Percentiles rank a stretch among this genome's conserved stretches.
These are phyloP conservation scores for Heteractis magnifica DNA, from an alignment of 92 coral and sea anemone species.

Conservation along the genomic window DNA sequence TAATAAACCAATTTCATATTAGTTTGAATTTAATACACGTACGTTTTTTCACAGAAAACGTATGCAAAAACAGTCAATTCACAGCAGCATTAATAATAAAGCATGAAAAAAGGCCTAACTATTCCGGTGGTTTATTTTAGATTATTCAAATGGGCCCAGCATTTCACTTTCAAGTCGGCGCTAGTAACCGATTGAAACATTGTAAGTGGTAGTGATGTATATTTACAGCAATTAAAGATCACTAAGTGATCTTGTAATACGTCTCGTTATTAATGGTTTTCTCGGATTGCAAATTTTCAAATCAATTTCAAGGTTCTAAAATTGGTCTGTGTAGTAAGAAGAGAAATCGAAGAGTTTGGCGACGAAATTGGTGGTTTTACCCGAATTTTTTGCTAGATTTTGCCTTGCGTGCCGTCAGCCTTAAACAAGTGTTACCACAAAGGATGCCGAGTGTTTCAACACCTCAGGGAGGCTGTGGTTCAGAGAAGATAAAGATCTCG, in stretches of 20 bases:
- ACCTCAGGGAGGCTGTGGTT: too few species aligned
- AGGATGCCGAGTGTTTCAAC: too few species aligned
- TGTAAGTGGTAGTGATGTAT: not conserved
- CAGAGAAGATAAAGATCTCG: too few species aligned
- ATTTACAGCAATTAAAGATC: slow-evolving; percentile 5
- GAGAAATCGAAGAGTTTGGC: too few species aligned
- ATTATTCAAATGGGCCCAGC: not conserved
- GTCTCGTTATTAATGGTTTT: not conserved
- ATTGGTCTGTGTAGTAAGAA: too few species aligned
- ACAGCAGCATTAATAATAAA: not conserved
- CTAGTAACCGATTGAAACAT: not conserved
- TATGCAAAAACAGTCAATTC: not conserved
- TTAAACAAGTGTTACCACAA: too few species aligned
- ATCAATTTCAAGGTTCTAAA: too few species aligned
- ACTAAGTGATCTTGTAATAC: not conserved
- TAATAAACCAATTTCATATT: not conserved
- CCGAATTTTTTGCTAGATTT: too few species aligned
- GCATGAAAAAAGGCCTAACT: not conserved
- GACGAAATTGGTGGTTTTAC: too few species aligned
- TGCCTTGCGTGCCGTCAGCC: too few species aligned
- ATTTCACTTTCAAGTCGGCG: not conserved
- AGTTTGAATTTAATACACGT: not conserved
- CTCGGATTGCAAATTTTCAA: too few species aligned
- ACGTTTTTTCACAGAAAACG: not conserved
- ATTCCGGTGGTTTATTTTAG: not conserved